Base-by-base conservation (phyloP, 2,113 vertebrate genomes). In the Oreotragus oreotragus region DNA sequence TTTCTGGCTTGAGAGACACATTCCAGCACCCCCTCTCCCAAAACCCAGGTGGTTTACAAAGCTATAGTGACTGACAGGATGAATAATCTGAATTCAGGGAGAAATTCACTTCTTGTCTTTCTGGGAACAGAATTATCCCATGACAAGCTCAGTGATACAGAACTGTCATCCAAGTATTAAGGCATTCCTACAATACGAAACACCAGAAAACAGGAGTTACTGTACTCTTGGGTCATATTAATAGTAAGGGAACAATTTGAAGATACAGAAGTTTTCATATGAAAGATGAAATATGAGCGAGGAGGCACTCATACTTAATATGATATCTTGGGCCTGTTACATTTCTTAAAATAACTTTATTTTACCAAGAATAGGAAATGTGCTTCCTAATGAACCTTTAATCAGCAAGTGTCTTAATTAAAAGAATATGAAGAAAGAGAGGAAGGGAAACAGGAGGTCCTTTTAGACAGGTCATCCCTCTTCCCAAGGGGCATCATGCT, bases 1-100 rank as follows among this genome's bases (percentile, higher is more conserved):
- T 94, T 98, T 92, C 97, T 97, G 94, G 62, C 80, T 76, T 77
- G 90, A 94, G 83, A 87, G 73, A 93, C 45, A 62, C 55, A 23
- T 77, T 58, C 73, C n/a, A 58, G 14, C 36, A 23, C 6, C 28
- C 77, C 1, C 30, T 21, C 55, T 19, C 47, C 12, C 39, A 7
- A 43, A 70, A 49, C 70, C 49, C 11, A n/a, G 53, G 45, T 83
- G 70, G 87, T 85, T 88, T 83, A 70, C 70, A 96, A 91, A 89
- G 16, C 57, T 58, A n/a, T 92, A 28, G 10, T 92, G 58, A 91
- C 30, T 84, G 87, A 76, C 28, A 73, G n/a, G 47, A 28, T 84
- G 45, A 77, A 79, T 84, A 57, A 28, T 88, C 70, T 62, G 5
- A 93, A 94, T 89, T 90, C 5, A 47, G 47, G 39, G 33, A 60